These are phyloP conservation scores for Gavialis gangeticus DNA, from an alignment of 2,113 vertebrate genomes.

Conservation along the genomic window DNA sequence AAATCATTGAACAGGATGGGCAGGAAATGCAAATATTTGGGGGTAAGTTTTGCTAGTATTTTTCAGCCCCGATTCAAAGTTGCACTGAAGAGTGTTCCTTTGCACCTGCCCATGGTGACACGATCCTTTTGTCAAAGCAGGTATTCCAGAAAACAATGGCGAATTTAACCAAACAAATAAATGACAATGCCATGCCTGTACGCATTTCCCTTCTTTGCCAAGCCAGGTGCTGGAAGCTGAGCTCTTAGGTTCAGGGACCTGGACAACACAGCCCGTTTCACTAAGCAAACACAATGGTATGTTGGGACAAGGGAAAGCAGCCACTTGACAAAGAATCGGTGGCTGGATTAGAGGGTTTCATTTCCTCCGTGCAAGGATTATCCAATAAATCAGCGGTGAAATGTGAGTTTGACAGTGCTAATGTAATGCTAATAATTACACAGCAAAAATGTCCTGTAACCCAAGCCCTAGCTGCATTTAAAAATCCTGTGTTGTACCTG, in stretches of 20 bases:
- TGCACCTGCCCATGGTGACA: neutral
- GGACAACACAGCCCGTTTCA: neutral
- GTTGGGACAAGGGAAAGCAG: neutral
- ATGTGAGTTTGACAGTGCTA: conserved; percentile 21
- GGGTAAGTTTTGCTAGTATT: conserved; percentile 46
- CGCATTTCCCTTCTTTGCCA: neutral
- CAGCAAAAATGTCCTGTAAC: conserved; percentile 20
- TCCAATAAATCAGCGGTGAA: neutral
- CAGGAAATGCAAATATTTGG: conserved; percentile 53
- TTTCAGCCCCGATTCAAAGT: neutral
- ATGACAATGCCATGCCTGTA: neutral
- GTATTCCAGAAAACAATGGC: neutral
- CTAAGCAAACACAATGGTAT: neutral
- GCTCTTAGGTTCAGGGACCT: neutral
- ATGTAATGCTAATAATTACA: conserved; percentile 43
- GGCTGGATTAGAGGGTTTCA: neutral
- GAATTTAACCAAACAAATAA: neutral
- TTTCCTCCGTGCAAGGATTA: neutral
- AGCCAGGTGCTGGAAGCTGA: neutral
- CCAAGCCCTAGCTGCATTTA: neutral
- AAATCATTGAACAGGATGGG: conserved; percentile 59
- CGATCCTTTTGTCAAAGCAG: neutral
- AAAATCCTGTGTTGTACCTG: neutral
- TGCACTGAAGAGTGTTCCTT: neutral
- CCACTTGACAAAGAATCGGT: neutral